Evolutionary conservation across 2,797 vertebrate genomes (phyloP).

Genomic region (Peromyscus eremicus): DNA sequence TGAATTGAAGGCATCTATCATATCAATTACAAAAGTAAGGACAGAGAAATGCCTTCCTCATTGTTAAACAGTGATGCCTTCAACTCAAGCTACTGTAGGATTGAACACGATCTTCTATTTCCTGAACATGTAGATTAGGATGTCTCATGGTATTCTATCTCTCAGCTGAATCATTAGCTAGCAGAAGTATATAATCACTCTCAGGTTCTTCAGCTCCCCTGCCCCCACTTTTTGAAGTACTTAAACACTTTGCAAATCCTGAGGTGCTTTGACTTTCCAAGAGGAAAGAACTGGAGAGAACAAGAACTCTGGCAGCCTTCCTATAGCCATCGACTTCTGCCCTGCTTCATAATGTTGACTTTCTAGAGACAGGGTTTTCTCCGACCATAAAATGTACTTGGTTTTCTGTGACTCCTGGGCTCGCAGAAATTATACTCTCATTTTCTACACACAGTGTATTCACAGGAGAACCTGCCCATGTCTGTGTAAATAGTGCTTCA

Average conservation of each 20-base stretch:
- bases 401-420: constrained; percentile 2
- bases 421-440: background rate
- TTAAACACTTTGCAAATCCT: constrained; percentile 21
- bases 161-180: background rate
- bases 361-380: constrained; percentile 1
- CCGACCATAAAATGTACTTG: constrained; percentile 22
- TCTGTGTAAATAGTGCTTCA: constrained; percentile 20
- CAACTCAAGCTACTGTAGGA: background rate
- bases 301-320: background rate
- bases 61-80: background rate
- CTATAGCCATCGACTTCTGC: background rate
- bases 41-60: background rate
- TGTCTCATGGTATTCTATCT: background rate
- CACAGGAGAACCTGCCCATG: background rate
- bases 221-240: background rate
- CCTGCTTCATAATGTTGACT: constrained; percentile 54
- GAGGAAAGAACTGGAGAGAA: constrained; percentile 6
- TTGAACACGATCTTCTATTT: background rate
- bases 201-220: background rate
- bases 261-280: constrained; percentile 21
- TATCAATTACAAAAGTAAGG: background rate
- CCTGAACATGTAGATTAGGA: background rate
- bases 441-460: background rate
- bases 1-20: background rate
- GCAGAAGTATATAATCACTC: background rate